These are phyloP conservation scores for Cinclus mexicanus DNA, from an alignment of 2,113 vertebrate genomes.

Conservation along the genomic window DNA sequence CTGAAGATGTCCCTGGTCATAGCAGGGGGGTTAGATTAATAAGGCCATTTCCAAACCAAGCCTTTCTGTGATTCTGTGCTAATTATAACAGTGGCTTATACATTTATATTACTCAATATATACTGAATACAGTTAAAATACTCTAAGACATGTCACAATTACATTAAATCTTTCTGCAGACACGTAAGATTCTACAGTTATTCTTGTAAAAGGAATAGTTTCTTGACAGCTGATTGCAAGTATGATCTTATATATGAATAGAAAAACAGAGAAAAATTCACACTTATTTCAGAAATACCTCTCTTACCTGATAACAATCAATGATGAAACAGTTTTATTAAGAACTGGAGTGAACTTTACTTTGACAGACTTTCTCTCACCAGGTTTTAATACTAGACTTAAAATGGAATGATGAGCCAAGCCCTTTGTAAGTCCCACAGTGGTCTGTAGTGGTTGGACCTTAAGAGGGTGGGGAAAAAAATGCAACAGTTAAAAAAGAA, in stretches of 20 bases:
- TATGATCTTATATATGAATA: neutral
- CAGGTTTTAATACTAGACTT: slow-evolving; percentile 89
- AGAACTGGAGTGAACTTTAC: slow-evolving; percentile 89
- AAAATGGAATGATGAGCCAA: slow-evolving; percentile 81
- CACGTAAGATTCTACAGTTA: neutral
- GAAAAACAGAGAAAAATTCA: neutral
- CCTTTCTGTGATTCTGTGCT: neutral
- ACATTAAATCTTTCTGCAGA: neutral
- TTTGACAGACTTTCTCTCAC: slow-evolving; percentile 87
- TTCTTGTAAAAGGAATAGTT: neutral
- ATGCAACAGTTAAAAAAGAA: neutral
- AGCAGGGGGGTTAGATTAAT: neutral
- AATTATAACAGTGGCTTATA: neutral
- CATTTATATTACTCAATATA: neutral
- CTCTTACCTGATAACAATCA: slow-evolving; percentile 94
- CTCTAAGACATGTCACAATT: neutral
- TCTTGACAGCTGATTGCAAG: neutral
- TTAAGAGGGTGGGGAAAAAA: slow-evolving; percentile 59
- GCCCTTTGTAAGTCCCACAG: slow-evolving; percentile 83
- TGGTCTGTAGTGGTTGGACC: slow-evolving; percentile 82
- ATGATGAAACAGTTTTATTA: slow-evolving; percentile 91
- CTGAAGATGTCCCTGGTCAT: neutral
- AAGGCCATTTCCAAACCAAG: neutral
- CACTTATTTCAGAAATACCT: neutral
- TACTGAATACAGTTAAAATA: neutral